Base-by-base conservation (phyloP, 2,888 invertebrate species). In the Charanyca ferruginea region DNA sequence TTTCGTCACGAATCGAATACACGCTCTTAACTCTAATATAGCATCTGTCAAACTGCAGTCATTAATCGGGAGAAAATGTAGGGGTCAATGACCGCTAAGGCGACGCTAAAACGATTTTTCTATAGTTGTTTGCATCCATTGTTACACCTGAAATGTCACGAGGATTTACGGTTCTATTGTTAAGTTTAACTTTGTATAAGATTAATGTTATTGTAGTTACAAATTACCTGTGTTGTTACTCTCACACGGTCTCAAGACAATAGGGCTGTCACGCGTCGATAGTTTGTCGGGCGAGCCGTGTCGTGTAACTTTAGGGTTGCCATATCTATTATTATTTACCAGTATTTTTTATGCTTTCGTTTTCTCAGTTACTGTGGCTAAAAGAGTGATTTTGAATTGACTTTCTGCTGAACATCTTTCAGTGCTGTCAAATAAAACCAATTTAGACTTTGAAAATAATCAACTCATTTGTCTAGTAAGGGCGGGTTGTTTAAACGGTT, bases 261-360 rank as follows among this genome's bases (percentile, higher is more conserved):
- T 79, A 55, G 49, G 23, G 47, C 52, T 28, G 66, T 59, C 55
- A 55, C 58, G 65, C 54, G 48, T 53, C 44, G 2, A 45, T 53
- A 41, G 9, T 16, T 42, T 25, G 66, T 48, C 73, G 66, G 18
- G 45, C 45, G 35, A 32, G 51, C 25, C 78, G 48, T 55, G 42
- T 42, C 58, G 45, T 77, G 54, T 58, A 47, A 77, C 67, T 59
- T 41, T 73, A 78, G 73, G 78, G 78, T 77, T 73, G 78, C 78
- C 73, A 78, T 73, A 9, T 73, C 73, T 51, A 45, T 48, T 25
- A 25, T n/a, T 53, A 48, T 57, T 57, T 58, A 44, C 16, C 1
- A 49, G 9, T 23, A 13, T 6, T 20, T 35, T 23, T 48, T 16
- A 32, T 9, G 8, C 22, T 4, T 32, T 4, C 25, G 11, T 16